Base-by-base conservation (phyloP, 2,888 invertebrate species). In the Scaptomyza parva region DNA sequence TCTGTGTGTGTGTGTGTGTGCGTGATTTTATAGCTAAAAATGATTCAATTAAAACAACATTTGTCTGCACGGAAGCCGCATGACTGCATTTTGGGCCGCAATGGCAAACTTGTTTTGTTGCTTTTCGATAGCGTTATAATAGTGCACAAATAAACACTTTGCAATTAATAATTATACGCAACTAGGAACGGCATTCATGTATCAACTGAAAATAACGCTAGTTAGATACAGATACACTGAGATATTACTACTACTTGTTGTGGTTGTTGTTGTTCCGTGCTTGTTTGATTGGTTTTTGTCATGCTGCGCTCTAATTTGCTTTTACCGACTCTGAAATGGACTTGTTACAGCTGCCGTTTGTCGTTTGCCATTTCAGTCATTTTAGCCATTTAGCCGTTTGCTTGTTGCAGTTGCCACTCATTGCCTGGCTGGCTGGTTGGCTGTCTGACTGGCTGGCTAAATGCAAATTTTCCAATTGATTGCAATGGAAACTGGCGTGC, bases 391-490 rank as follows among this genome's bases (percentile, higher is more conserved):
- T 41, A 51, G 78, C 40, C 53, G 43, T 50, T 44, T 30, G 33
- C 33, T 11, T 28, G 43, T 24, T 44, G 58, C 59, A 22, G 28
- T 53, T 70, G 61, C 45, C 33, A 12, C n/a, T 57, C 17, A 14
- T 8, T 17, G 37, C 33, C 33, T 62, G 55, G 51, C 22, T 37
- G n/a, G n/a, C n/a, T n/a, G n/a, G n/a, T n/a, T n/a, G n/a, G 41
- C 45, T 22, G 22, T 22, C 5, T 22, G 3, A 22, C 33, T 61
- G 62, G 50, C 55, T 65, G 65, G 82, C 71, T 57, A 87, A 82
- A 88, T 88, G 85, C 87, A 89, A 85, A 88, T 88, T 85, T 76
- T 71, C 80, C 80, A 88, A 85, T 89, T 85, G 85, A 89, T 88
- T 89, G 80, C 58, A 79, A 73, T 88, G 87, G 75, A 62, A 70